Evolutionary conservation across 2,888 invertebrate species (phyloP), one percentile per base, ranked within the genome.

Genomic region (Synanthedon formicaeformis): DNA sequence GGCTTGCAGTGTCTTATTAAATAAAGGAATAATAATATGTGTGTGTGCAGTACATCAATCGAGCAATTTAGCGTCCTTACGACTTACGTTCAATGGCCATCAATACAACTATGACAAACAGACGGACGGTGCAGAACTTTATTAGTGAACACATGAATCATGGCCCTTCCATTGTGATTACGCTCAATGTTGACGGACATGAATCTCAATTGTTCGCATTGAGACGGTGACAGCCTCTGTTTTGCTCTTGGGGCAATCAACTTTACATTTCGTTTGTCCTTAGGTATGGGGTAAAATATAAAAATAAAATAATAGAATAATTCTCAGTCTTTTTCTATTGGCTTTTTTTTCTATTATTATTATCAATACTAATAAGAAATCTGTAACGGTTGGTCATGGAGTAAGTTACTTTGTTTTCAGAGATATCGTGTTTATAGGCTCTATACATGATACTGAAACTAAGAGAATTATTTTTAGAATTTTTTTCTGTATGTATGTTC

Each of bases 141-240:
- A 73, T 73, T 70, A 66, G 64, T 58, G 57, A 55, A 55, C 60
- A 53, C 66, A 68, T 75, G 73, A 73, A 74, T 74, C 75, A 75
- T 54, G 58, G 60, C 64, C 62, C 65, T 64, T 58, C 57, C 56
- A 57, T 57, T 58, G 60, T 56, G 56, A 56, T 57, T 50, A 57
- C 56, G 50, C 57, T 50, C 48, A 50, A 18, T 40, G 48, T 41
- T 53, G 55, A 54, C 56, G 57, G 52, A 55, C 61, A 67, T 67
- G 66, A 65, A 67, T 67, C 67, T 67, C 67, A 67, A 67, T 67
- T 67, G 66, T 57, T 13, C 51, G 50, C 50, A 40, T 50, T 50
- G 40, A 18, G 16, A n/a, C 27, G 50, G 5, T 50, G 50, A 50
- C 50, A 50, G 50, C 34, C 49, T 18, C 13, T n/a, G 45, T 45